Conservation (phyloP, 2,113 vertebrate genomes). For the Nanorana parkeri region DNA sequence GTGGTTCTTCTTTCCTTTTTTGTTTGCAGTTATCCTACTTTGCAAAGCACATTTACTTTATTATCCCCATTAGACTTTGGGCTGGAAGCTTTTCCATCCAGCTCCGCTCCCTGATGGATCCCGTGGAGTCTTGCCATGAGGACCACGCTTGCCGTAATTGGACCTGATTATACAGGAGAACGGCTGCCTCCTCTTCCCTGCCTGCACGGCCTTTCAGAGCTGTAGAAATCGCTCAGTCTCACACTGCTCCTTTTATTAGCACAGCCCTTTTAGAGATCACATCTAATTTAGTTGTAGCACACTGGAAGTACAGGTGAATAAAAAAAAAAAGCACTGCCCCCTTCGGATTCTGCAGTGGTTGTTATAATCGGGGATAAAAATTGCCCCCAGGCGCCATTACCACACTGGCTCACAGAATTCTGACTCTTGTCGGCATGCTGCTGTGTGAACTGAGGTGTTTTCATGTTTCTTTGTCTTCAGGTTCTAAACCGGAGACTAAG, state of each 20-base stretch:
- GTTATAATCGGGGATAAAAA: constrained; percentile 3
- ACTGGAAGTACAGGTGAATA: constrained; percentile 15
- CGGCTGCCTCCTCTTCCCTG: constrained; percentile 1
- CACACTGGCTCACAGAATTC: not conserved
- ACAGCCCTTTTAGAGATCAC: constrained; percentile 9
- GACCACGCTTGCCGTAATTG: constrained; percentile 33
- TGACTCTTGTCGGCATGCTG: no score
- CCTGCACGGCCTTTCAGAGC: constrained; percentile 21
- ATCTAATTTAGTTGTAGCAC: not conserved
- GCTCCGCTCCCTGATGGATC: constrained; percentile 26
- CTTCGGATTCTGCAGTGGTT: not conserved
- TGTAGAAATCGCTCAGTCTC: constrained; percentile 29
- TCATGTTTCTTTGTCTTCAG: not conserved
- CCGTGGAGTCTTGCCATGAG: constrained; percentile 34
- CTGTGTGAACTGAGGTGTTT: not conserved
- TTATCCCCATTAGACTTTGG: constrained; percentile 49
- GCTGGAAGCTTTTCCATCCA: constrained; percentile 22
- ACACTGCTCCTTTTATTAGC: constrained; percentile 42
- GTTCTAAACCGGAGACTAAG: not conserved
- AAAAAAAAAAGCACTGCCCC: not conserved
- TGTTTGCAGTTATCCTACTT: constrained; percentile 31
- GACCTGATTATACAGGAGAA: constrained; percentile 50
- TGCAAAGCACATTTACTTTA: constrained; percentile 41
- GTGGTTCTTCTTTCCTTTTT: constrained; percentile 12
- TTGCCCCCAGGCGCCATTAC: not conserved